Base-by-base conservation (phyloP, 2,113 vertebrate species). In the Podarcis raffonei region DNA sequence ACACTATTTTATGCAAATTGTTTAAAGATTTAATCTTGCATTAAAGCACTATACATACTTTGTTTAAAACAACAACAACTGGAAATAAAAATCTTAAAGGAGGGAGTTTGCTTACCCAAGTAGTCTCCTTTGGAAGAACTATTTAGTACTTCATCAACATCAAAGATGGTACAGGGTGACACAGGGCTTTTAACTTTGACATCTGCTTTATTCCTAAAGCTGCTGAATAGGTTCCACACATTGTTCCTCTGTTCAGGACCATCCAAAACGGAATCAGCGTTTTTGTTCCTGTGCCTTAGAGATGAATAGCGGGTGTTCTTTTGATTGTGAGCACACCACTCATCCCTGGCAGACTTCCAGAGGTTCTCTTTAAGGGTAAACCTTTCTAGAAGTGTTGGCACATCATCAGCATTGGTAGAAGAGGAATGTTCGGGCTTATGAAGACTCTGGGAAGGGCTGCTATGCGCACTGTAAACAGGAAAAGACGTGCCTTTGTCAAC, bases 381-480 rank as follows among this genome's bases (percentile, higher is more conserved):
- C 91, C 94, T 97, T 84, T 97, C 96, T 1, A 97, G 91, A 89
- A 97, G 97, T 5, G 89, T 94, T 48, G 97, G 97, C 7, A 97
- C 95, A 69, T 97, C 97, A 79, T 97, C 97, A 1, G 94, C 75
- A 83, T 92, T 95, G 88, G 83, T 87, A 77, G 74, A 81, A 39
- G 87, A 25, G 2, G 89, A 13, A 83, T 91, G 81, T 13, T 57
- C 77, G 72, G 86, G 66, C 8, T 32, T 9, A 7, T 8, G 62
- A 30, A 30, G 57, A 71, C 8, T n/a, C 71, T 87, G 92, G 72
- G 81, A 87, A 42, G 77, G 48, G 72, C 66, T 83, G 20, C 1
- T 86, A 71, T 95, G 94, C 87, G 93, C 83, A 84, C 89, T 94
- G 2, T 62, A 94, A 79, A 91, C 76, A 27, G 89, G 86, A 81